These are phyloP conservation scores for Melanotaenia duboulayi DNA, from an alignment of 2,113 vertebrate genomes.

Conservation along the genomic window DNA sequence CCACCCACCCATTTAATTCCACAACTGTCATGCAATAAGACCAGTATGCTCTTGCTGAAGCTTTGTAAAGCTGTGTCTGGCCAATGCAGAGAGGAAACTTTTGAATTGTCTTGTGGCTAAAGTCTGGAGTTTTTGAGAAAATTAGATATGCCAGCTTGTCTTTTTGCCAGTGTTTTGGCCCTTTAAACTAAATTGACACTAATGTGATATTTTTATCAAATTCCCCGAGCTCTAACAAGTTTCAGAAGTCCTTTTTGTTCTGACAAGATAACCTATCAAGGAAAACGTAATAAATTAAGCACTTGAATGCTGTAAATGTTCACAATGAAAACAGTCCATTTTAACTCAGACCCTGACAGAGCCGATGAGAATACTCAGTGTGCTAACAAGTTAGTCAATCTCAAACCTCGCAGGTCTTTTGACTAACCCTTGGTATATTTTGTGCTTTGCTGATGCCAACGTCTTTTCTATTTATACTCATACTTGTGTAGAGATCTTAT, in stretches of 20 bases:
- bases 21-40: slow-evolving; percentile 28
- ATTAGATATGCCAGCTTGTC: not conserved
- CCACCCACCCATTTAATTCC: slow-evolving; percentile 33
- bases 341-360: not conserved
- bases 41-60: slow-evolving; percentile 9
- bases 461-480: not conserved
- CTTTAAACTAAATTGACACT: slow-evolving; percentile 2
- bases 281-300: not conserved
- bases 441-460: not conserved
- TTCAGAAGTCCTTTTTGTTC: not conserved
- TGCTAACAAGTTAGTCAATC: not conserved
- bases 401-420: not conserved
- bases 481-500: not conserved
- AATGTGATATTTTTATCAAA: slow-evolving; percentile 16
- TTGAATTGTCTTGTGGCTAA: not conserved
- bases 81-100: slow-evolving; percentile 12
- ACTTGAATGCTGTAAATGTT: slow-evolving; percentile 1
- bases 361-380: not conserved
- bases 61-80: slow-evolving; percentile 9
- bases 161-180: not conserved
- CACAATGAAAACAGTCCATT: not conserved
- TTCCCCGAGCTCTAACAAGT: not conserved
- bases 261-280: not conserved
- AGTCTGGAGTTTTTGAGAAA: not conserved
- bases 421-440: not conserved